Percentiles rank a stretch among this genome's conserved stretches.
These are phyloP conservation scores for Hippocampus zosterae DNA, from an alignment of 2,113 vertebrate genomes.

Conservation along the genomic window DNA sequence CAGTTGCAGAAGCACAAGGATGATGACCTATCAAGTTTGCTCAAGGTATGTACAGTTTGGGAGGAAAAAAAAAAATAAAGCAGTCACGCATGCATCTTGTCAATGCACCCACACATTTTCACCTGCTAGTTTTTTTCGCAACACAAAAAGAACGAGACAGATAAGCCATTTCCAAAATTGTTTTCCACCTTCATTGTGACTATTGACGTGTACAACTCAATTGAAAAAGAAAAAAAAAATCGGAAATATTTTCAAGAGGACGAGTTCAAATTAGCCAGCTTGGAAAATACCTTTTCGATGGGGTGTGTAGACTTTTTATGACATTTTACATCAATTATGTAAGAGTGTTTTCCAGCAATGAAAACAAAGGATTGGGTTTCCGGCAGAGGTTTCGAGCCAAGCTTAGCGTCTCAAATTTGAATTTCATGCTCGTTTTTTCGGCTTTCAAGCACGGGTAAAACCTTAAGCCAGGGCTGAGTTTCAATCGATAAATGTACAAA, in stretches of 20 bases:
- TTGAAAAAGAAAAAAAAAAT: background rate
- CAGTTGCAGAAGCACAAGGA: constrained; percentile 97
- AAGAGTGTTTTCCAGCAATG: no score
- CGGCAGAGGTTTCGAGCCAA: no score
- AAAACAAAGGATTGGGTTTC: no score
- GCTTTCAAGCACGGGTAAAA: background rate
- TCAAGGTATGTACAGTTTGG: constrained; percentile 76
- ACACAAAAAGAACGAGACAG: no score
- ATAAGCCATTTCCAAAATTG: no score
- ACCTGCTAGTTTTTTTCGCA: background rate
- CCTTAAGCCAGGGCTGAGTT: no score
- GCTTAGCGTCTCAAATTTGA: no score
- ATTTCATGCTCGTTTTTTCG: no score
- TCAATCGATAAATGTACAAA: background rate
- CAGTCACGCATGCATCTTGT: constrained; percentile 4
- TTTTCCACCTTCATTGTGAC: background rate
- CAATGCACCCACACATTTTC: background rate
- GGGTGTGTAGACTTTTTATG: no score
- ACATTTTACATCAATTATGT: background rate
- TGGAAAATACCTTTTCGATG: no score
- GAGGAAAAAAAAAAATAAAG: background rate
- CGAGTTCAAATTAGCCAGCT: no score
- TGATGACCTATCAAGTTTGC: constrained; percentile 95
- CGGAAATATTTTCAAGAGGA: no score
- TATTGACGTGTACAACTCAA: background rate